phyloP scores from a whole-genome alignment of 2,888 invertebrate genomes.

The Metallyticus violacea region DNA sequence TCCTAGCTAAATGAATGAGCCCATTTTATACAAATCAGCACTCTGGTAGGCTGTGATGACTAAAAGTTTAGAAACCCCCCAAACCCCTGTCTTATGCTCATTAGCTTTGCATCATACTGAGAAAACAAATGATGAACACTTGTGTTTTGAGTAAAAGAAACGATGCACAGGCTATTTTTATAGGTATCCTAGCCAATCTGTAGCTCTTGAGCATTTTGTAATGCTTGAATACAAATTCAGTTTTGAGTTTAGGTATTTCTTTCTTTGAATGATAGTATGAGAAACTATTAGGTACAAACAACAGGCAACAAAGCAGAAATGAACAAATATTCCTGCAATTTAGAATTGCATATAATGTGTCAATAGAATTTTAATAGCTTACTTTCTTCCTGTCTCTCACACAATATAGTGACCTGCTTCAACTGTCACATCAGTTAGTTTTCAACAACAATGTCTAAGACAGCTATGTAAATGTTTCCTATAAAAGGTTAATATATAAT shows the following conservation, averaged over 20 bases:
- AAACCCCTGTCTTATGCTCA: neutral
- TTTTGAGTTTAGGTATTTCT: neutral
- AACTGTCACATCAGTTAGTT: neutral
- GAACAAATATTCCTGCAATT: neutral
- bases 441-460: constrained; percentile 2
- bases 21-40: neutral
- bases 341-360: neutral
- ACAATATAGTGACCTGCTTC: neutral
- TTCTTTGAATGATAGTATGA: neutral
- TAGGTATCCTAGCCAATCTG: neutral
- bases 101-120: neutral
- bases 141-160: neutral
- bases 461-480: constrained; percentile 22
- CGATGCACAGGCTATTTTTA: neutral
- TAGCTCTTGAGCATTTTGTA: neutral
- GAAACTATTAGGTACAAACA: neutral
- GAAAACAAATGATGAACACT: neutral
- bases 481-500: constrained; percentile 20
- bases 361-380: neutral
- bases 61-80: too few species aligned
- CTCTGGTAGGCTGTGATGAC: neutral
- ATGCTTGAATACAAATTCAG: neutral
- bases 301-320: neutral
- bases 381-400: neutral
- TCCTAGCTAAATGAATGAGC: neutral